Evolutionary conservation across 2,888 invertebrate species (phyloP).

Genomic region (Troglohyphantes excavatus): DNA sequence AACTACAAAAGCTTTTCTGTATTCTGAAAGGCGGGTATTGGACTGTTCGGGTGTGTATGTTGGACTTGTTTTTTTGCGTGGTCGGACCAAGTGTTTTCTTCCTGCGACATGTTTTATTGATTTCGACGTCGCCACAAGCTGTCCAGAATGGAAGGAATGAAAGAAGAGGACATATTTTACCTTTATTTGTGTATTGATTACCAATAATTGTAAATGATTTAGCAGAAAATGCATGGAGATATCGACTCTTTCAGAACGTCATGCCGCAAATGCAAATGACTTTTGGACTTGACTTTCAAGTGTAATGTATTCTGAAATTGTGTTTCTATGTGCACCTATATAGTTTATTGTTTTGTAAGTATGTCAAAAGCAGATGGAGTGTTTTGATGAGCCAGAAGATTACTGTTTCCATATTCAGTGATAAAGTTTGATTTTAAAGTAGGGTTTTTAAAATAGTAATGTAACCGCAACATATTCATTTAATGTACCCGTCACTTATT

Average conservation of each 20-base stretch:
- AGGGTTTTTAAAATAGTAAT: no score
- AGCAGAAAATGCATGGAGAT: not conserved
- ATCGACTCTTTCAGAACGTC: not conserved
- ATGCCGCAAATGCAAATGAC: not conserved
- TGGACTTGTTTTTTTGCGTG: not conserved
- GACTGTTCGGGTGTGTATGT: not conserved
- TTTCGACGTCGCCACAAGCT: not conserved
- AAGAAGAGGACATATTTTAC: not conserved
- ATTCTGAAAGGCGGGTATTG: not conserved
- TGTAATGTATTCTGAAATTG: not conserved
- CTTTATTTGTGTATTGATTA: constrained; percentile 5
- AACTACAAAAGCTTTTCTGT: not conserved
- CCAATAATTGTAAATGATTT: constrained; percentile 9
- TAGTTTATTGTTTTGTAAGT: no score
- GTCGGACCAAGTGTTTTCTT: not conserved
- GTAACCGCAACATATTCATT: no score
- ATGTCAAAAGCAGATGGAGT: no score
- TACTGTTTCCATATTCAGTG: no score
- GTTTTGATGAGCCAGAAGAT: no score
- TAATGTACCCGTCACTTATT: no score
- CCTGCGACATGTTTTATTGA: not conserved
- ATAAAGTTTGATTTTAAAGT: no score
- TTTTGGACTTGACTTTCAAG: not conserved
- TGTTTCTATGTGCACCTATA: not conserved
- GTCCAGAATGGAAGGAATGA: not conserved